Evolutionary conservation across 2,797 vertebrate species (phyloP).

Genomic region (Molossus molossus): DNA sequence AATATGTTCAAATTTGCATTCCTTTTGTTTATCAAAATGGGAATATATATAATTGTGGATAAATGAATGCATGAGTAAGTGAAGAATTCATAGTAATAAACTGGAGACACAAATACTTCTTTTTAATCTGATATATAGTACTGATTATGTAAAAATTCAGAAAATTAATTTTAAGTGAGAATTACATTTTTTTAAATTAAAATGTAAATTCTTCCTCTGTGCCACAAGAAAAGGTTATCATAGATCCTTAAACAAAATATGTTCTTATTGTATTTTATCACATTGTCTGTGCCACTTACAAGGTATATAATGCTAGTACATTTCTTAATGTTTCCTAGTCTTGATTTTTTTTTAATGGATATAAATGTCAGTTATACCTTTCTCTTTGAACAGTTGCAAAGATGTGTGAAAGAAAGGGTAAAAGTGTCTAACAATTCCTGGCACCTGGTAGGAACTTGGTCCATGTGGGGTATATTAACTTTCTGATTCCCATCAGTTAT

Average conservation of each 20-base stretch:
- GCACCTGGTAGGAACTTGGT: not conserved
- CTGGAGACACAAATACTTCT: not conserved
- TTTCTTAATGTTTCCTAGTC: not conserved
- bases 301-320: not conserved
- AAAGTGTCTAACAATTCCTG: not conserved
- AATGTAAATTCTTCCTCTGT: not conserved
- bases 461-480: not conserved
- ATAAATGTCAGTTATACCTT: not conserved
- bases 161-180: not conserved
- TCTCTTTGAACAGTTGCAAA: not conserved
- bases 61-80: conserved; percentile 16
- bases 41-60: not conserved
- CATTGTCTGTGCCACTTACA: not conserved
- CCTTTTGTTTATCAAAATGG: not conserved
- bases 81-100: not conserved
- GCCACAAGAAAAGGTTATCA: not conserved
- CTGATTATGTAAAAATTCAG: not conserved
- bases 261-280: not conserved
- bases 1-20: not conserved
- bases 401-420: not conserved
- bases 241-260: not conserved
- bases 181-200: not conserved
- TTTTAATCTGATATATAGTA: not conserved
- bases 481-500: not conserved
- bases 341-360: not conserved